Evolutionary conservation across 2,797 vertebrate genomes (phyloP), one percentile per base, ranked within the genome.

Genomic region (Psittacula derbiana): DNA sequence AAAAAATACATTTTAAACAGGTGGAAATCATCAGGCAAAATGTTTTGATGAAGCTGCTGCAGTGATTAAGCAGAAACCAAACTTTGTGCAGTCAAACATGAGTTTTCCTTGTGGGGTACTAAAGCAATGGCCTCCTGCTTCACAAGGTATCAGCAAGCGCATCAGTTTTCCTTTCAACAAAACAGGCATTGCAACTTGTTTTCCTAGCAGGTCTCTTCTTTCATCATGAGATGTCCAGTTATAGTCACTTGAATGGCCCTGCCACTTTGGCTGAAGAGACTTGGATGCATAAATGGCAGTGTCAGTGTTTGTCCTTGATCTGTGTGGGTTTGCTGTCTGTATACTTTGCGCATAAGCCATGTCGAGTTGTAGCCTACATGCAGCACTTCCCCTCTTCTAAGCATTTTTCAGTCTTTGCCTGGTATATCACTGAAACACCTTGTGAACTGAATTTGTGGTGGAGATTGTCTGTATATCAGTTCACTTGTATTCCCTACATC

Each of bases 201-300:
- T 75, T 72, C 31, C 47, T 41, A 36, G 19, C 28, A 53, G 28
- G 25, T 30, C 5, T 1, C 21, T 74, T 11, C 5, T 61, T 71
- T 44, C 16, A 8, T 31, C 21, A 1, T 12, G 8, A 25, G 0
- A 0, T 25, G 44, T 7, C 25, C 6, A 36, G 7, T 18, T 55
- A 20, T 2, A 46, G 21, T 8, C 31, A 20, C 28, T 27, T 50
- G 40, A 38, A 47, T 7, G 30, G 19, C 18, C 38, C 16, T 15
- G 5, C 6, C 0, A 4, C n/a, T 41, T 65, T 82, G 40, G 12
- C 19, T 78, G 64, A 27, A 38, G 46, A 55, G 27, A 15, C 5
- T 21, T 67, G 80, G 57, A 8, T 61, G 40, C 6, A 46, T 6
- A 40, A 10, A 27, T 20, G 23, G 27, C 24, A 69, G 28, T n/a